phyloP scores from a whole-genome alignment of 2,113 vertebrate species.

The Ciconia maguari region DNA sequence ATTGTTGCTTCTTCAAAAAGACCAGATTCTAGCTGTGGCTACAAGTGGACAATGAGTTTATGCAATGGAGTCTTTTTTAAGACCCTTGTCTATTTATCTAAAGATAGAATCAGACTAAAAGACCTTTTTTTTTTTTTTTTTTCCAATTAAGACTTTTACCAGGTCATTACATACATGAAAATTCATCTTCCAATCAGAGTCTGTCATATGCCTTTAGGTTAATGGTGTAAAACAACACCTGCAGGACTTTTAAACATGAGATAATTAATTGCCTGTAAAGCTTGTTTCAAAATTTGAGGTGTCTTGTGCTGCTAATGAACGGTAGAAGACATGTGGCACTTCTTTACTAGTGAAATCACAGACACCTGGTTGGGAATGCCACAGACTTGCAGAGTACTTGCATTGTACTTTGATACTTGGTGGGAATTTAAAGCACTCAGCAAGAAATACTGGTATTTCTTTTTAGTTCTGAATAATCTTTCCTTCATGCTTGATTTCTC shows the following conservation, averaged over 20 bases:
- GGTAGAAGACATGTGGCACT: background rate
- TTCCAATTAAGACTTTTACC: background rate
- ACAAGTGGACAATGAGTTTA: background rate
- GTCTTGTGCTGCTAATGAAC: background rate
- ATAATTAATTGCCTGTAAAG: background rate
- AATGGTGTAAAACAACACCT: background rate
- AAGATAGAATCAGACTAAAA: background rate
- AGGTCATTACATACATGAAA: background rate
- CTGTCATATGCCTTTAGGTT: background rate
- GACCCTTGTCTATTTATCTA: background rate
- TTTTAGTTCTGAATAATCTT: background rate
- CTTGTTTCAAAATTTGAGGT: background rate
- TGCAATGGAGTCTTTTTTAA: background rate
- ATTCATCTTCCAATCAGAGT: background rate
- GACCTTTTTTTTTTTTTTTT: background rate
- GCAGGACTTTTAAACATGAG: background rate
- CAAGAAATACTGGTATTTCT: background rate
- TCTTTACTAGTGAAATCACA: background rate
- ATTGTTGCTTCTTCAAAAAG: background rate
- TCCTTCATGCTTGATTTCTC: background rate
- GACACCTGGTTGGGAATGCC: background rate
- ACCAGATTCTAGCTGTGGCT: background rate
- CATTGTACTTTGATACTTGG: background rate
- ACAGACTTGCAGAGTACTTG: background rate
- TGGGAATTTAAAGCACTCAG: background rate